Evolutionary conservation across 2,113 vertebrate species (phyloP).

Genomic region (Narcine bancroftii): DNA sequence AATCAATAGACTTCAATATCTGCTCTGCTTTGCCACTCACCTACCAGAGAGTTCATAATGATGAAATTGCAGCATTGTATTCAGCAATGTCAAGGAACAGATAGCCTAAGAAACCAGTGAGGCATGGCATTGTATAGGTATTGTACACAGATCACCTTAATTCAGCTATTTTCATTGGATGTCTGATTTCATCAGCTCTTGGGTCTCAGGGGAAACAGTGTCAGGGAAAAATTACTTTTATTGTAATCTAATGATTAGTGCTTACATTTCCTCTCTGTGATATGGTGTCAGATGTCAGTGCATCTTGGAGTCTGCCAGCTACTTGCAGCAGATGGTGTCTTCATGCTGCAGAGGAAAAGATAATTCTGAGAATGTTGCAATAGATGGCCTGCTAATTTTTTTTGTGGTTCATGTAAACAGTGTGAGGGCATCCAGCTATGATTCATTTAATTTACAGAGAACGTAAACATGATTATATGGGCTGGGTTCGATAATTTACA

Average conservation of each 20-base stretch:
- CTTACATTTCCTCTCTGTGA: conserved; percentile 50
- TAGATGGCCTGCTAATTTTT: conserved; percentile 5
- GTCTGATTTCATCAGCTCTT: conserved; percentile 87
- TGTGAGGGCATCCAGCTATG: neutral
- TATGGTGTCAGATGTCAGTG: conserved; percentile 63
- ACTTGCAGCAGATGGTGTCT: conserved; percentile 53
- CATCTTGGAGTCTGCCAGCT: conserved; percentile 58
- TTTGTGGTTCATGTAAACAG: neutral
- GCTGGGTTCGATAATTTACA: neutral
- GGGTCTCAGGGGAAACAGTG: conserved; percentile 68
- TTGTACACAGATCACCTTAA: conserved; percentile 63
- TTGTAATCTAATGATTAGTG: conserved; percentile 70
- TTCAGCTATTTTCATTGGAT: conserved; percentile 67
- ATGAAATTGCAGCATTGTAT: conserved; percentile 80
- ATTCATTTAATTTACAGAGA: neutral
- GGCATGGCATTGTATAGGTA: conserved; percentile 64
- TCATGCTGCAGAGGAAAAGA: conserved; percentile 52
- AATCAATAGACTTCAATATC: conserved; percentile 92
- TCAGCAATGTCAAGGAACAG: conserved; percentile 66
- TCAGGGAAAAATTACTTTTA: conserved; percentile 63
- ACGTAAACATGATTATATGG: neutral
- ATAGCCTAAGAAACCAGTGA: conserved; percentile 81
- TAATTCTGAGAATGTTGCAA: conserved; percentile 54
- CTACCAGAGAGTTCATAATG: conserved; percentile 59
- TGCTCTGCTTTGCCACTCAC: conserved; percentile 84